Evolutionary conservation across 2,113 vertebrate species (phyloP).

Genomic region (Thomomys bottae): DNA sequence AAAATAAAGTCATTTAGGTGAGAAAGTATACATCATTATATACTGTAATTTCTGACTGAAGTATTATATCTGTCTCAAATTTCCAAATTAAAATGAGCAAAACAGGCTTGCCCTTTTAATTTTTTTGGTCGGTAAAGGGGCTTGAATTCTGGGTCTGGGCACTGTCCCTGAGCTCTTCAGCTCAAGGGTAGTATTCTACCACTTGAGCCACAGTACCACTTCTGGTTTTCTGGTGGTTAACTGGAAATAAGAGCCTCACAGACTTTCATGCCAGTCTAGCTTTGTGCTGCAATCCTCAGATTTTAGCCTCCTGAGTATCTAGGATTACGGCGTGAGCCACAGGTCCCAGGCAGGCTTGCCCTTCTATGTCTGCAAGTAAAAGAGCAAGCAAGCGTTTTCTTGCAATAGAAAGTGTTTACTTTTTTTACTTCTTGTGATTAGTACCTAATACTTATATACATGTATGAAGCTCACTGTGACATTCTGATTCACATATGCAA

Average conservation of each 20-base stretch:
- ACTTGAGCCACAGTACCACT: too few species aligned
- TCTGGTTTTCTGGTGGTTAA: too few species aligned
- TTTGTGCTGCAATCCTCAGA: too few species aligned
- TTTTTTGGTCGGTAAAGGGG: too few species aligned
- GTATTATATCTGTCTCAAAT: not conserved
- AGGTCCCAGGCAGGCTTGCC: not conserved
- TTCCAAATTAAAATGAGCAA: not conserved
- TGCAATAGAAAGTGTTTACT: not conserved
- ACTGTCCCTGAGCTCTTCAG: too few species aligned
- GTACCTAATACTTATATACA: not conserved
- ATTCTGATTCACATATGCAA: not conserved
- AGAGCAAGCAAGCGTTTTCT: too few species aligned
- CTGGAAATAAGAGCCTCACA: too few species aligned
- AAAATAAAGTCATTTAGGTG: conserved; percentile 5
- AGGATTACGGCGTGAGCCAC: too few species aligned
- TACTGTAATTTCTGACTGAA: not conserved
- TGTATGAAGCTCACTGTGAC: not conserved
- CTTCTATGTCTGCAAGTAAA: not conserved
- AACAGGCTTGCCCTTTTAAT: not conserved
- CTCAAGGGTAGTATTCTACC: too few species aligned
- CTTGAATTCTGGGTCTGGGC: too few species aligned
- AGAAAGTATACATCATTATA: not conserved
- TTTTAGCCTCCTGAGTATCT: too few species aligned
- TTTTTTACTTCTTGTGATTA: not conserved
- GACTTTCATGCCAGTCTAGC: too few species aligned